Conservation (phyloP, 2,888 invertebrate genomes). For the Druceiella hillmani region DNA sequence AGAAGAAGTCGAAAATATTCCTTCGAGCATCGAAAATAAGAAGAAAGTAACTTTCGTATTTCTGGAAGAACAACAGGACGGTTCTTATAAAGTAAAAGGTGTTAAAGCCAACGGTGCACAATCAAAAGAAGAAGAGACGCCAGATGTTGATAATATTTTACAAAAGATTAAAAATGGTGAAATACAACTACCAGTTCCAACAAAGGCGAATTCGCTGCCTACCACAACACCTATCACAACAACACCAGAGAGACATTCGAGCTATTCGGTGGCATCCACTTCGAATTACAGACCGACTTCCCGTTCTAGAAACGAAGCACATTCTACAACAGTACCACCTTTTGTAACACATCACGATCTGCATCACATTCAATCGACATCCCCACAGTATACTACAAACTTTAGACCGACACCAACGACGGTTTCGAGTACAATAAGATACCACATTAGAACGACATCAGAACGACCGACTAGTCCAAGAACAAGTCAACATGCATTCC, state of each 20-base stretch:
- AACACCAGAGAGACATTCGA: constrained; percentile 34
- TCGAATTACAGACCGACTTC: too few relatives aligned
- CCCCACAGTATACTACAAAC: too few relatives aligned
- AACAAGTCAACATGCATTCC: constrained; percentile 31
- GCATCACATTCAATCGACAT: too few relatives aligned
- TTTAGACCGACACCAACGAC: too few relatives aligned
- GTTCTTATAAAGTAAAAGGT: constrained; percentile 79
- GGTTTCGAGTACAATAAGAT: too few relatives aligned
- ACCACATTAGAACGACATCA: too few relatives aligned
- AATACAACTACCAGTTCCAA: constrained; percentile 68
- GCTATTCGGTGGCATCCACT: constrained; percentile 38
- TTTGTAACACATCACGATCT: too few relatives aligned
- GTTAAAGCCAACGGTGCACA: constrained; percentile 73
- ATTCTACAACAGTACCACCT: constrained; percentile 6
- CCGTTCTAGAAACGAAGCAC: constrained; percentile 2
- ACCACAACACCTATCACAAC: constrained; percentile 40
- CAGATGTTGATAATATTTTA: constrained; percentile 74
- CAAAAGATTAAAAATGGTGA: constrained; percentile 78
- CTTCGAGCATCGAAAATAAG: constrained; percentile 55
- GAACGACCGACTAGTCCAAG: too few relatives aligned
- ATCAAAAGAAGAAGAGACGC: constrained; percentile 59
- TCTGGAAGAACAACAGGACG: constrained; percentile 79
- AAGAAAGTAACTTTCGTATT: constrained; percentile 86
- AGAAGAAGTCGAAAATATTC: constrained; percentile 60
- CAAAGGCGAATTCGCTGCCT: constrained; percentile 40